phyloP scores from a whole-genome alignment of 2,113 vertebrate species.

The Pygoscelis adeliae region DNA sequence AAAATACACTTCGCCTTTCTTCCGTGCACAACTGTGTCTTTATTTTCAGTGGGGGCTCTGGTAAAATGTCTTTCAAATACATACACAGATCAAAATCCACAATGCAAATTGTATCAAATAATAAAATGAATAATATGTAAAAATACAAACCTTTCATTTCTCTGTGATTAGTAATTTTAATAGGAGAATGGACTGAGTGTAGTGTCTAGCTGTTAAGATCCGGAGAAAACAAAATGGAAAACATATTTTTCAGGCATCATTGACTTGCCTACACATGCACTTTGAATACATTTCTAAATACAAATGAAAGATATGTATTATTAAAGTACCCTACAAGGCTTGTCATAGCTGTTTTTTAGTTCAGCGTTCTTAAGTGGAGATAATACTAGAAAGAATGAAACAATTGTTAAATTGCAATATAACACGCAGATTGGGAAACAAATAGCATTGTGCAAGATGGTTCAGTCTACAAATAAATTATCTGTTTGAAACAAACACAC shows the following conservation, averaged over 20 bases:
- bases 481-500: not conserved
- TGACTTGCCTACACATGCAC: not conserved
- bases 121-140: not conserved
- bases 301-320: not conserved
- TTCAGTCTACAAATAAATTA: conserved; percentile 5
- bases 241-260: conserved; percentile 28
- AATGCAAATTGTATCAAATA: not conserved
- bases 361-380: not conserved
- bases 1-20: not conserved
- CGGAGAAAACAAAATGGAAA: conserved; percentile 29
- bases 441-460: not conserved
- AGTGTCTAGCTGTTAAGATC: not conserved
- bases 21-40: not conserved
- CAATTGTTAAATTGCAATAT: not conserved
- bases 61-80: not conserved
- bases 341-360: not conserved
- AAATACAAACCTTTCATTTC: not conserved
- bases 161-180: not conserved
- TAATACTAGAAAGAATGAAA: conserved; percentile 21
- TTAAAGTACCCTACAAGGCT: not conserved
- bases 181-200: not conserved
- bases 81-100: not conserved
- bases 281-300: not conserved
- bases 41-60: not conserved
- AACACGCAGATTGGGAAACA: not conserved